phyloP scores from a whole-genome alignment of 2,113 vertebrate genomes.

The Mormyrus iriodes region DNA sequence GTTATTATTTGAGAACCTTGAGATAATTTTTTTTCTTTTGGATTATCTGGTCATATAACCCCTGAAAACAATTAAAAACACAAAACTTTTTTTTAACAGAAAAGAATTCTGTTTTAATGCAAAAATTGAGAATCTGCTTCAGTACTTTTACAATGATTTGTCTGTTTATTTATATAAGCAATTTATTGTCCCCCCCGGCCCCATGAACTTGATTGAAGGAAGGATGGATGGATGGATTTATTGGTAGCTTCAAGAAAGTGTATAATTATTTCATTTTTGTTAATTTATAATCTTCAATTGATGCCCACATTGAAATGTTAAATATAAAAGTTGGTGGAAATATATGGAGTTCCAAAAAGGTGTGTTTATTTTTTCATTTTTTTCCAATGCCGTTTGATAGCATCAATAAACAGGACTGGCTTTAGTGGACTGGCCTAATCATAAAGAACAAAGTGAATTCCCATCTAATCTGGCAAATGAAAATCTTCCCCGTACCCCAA shows the following conservation, averaged over 20 bases:
- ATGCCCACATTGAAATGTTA: neutral
- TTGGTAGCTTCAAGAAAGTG: neutral
- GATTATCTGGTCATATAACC: neutral
- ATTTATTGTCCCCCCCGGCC: neutral
- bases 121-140: neutral
- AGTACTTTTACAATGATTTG: neutral
- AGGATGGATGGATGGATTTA: neutral
- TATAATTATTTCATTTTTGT: neutral
- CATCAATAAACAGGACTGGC: neutral
- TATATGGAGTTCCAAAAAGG: neutral
- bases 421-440: neutral
- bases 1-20: neutral
- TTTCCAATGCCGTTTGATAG: neutral
- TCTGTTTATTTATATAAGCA: neutral
- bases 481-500: conserved; percentile 19
- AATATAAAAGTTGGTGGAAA: neutral
- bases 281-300: neutral
- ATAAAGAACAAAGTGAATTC: neutral
- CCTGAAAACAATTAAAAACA: neutral
- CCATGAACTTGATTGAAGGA: neutral
- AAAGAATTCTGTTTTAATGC: neutral
- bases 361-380: neutral
- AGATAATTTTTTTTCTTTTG: neutral
- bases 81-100: neutral
- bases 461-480: conserved; percentile 42